Conservation (phyloP, 2,113 vertebrate species). For the Centropristis striata region DNA sequence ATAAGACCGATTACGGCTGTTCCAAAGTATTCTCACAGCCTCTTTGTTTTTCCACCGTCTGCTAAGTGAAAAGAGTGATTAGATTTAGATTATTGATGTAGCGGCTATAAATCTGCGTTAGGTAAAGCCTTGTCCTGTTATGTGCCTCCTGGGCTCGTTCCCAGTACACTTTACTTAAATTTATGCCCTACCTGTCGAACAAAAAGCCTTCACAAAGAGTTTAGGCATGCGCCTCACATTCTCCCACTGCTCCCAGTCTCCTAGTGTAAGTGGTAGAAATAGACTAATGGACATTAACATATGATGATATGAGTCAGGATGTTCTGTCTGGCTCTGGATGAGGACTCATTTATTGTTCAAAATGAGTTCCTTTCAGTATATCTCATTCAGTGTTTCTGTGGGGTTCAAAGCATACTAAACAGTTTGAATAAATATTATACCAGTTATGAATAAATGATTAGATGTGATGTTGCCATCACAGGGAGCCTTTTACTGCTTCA, state of each 20-base stretch:
- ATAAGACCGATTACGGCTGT: neutral
- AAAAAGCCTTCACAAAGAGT: slow-evolving; percentile 36
- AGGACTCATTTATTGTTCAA: slow-evolving; percentile 15
- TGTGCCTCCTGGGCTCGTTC: slow-evolving; percentile 26
- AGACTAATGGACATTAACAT: slow-evolving; percentile 31
- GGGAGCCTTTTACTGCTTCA: slow-evolving; percentile 8
- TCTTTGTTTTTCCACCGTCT: slow-evolving; percentile 40
- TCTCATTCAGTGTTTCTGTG: neutral
- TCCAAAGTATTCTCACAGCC: slow-evolving; percentile 21
- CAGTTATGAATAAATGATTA: slow-evolving; percentile 14
- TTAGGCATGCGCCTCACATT: neutral
- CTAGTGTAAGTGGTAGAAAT: slow-evolving; percentile 32
- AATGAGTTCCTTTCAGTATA: slow-evolving; percentile 10
- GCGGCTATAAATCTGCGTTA: slow-evolving; percentile 20
- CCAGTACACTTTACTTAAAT: slow-evolving; percentile 31
- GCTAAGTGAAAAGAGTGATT: slow-evolving; percentile 56
- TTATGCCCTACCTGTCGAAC: slow-evolving; percentile 39
- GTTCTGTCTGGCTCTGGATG: slow-evolving; percentile 10
- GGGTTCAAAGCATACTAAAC: neutral
- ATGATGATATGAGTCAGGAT: slow-evolving; percentile 16
- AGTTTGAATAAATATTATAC: neutral
- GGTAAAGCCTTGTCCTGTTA: slow-evolving; percentile 45
- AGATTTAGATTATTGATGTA: slow-evolving; percentile 51
- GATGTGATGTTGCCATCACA: neutral
- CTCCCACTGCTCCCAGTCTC: neutral